A percentile compares a stretch with the other conserved stretches of the same genome.
Evolutionary conservation across 2,113 vertebrate genomes (phyloP).

Genomic region (Oreochromis tanganicae): DNA sequence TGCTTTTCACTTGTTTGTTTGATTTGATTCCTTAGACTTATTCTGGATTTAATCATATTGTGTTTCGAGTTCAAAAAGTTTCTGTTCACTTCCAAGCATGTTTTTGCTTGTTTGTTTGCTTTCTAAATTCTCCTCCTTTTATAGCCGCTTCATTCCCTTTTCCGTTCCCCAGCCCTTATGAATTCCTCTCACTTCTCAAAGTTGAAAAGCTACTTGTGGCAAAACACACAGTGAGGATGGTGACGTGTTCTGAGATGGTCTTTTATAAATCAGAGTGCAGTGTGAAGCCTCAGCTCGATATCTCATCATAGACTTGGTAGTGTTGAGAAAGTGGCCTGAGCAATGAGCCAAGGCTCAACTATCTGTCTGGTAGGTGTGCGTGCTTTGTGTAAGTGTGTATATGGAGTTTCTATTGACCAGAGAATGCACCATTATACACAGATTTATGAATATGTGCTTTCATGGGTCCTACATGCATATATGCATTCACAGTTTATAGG

Average conservation of each 20-base stretch:
- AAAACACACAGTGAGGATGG: constrained; percentile 41
- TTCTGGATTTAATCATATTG: constrained; percentile 46
- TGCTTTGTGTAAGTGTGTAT: constrained; percentile 17
- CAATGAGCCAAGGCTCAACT: constrained; percentile 45
- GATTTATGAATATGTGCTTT: constrained; percentile 46
- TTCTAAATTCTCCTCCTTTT: neutral
- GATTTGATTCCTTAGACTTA: constrained; percentile 41
- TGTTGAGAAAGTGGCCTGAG: constrained; percentile 52
- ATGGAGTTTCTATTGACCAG: constrained; percentile 39
- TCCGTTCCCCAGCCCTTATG: neutral
- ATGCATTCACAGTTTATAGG: constrained; percentile 22
- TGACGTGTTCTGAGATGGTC: constrained; percentile 20
- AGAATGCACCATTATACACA: constrained; percentile 20
- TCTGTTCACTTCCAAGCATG: constrained; percentile 17
- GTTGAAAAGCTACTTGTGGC: constrained; percentile 38
- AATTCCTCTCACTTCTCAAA: constrained; percentile 23
- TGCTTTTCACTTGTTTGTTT: constrained; percentile 15
- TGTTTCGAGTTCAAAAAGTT: constrained; percentile 33
- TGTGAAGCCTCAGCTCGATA: constrained; percentile 59
- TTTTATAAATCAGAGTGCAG: constrained; percentile 64
- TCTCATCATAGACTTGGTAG: constrained; percentile 60
- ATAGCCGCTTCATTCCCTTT: neutral
- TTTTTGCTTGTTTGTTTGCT: neutral
- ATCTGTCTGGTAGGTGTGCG: constrained; percentile 20
- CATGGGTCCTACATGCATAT: constrained; percentile 4